Evolutionary conservation across 2,113 vertebrate species (phyloP).

Genomic region (Xiphophorus maculatus): DNA sequence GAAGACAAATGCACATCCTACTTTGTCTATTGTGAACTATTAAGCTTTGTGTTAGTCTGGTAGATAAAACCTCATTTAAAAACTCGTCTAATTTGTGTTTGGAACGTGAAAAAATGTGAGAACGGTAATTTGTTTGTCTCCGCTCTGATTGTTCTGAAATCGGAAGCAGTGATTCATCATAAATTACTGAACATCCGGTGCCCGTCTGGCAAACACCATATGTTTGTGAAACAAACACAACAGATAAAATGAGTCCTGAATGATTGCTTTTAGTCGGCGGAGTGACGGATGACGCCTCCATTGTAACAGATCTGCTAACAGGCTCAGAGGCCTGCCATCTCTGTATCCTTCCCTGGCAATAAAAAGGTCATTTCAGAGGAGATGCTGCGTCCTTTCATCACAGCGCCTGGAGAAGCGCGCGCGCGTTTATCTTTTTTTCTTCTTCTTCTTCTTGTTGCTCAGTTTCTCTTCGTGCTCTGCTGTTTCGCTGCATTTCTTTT

Average conservation of each 20-base stretch:
- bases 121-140: background rate
- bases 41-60: background rate
- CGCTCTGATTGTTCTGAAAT: background rate
- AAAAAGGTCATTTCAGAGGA: constrained; percentile 71
- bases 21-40: too few relatives aligned
- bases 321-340: constrained; percentile 65
- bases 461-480: constrained; percentile 28
- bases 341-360: constrained; percentile 62
- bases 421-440: constrained; percentile 3
- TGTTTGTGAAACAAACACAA: constrained; percentile 11
- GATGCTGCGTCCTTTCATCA: constrained; percentile 65
- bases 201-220: constrained; percentile 5
- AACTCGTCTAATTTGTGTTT: too few relatives aligned
- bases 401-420: constrained; percentile 56
- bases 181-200: background rate
- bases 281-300: constrained; percentile 29
- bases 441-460: constrained; percentile 30
- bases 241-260: constrained; percentile 38
- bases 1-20: too few relatives aligned
- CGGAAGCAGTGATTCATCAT: constrained; percentile 7
- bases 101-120: too few relatives aligned
- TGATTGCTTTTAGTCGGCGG: constrained; percentile 34
- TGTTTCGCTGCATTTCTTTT: constrained; percentile 8
- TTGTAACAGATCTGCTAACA: constrained; percentile 51
- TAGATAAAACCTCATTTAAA: background rate